Evolutionary conservation across 2,888 invertebrate species (phyloP).

Genomic region (Cabera pusaria): DNA sequence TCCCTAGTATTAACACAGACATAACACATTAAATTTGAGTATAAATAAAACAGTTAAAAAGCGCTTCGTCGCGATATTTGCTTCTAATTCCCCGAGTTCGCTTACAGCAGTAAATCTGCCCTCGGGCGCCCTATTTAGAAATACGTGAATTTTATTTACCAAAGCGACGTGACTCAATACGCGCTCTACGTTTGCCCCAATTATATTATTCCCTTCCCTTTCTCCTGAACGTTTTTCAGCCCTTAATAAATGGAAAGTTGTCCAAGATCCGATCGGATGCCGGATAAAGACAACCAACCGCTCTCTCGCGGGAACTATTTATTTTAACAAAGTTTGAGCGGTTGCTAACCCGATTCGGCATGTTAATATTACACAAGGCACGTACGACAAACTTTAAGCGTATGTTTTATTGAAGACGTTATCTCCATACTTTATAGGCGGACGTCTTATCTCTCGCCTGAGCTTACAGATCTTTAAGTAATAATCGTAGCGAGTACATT

Average conservation of each 20-base stretch:
- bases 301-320: slow-evolving; percentile 34
- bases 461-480: no score
- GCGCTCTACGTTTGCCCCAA: slow-evolving; percentile 32
- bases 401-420: slow-evolving; percentile 23
- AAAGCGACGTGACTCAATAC: slow-evolving; percentile 37
- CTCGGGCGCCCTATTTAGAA: slow-evolving; percentile 30
- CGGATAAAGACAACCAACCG: slow-evolving; percentile 36
- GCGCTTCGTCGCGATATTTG: slow-evolving; percentile 26
- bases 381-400: slow-evolving; percentile 21
- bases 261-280: slow-evolving; percentile 36
- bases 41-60: slow-evolving; percentile 34
- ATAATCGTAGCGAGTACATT: no score
- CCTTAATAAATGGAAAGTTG: slow-evolving; percentile 35
- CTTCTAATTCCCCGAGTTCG: slow-evolving; percentile 35
- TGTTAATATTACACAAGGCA: slow-evolving; percentile 20
- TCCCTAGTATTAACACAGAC: slow-evolving; percentile 24
- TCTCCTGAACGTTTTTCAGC: slow-evolving; percentile 36
- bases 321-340: slow-evolving; percentile 30
- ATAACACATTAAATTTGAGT: slow-evolving; percentile 28
- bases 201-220: slow-evolving; percentile 35
- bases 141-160: slow-evolving; percentile 38
- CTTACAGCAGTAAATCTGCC: slow-evolving; percentile 34
- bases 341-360: slow-evolving; percentile 15
- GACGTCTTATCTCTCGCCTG: slow-evolving; percentile 19
- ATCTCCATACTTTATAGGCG: slow-evolving; percentile 22